phyloP scores from a whole-genome alignment of 2,797 vertebrate species.

The Crax fasciolata region DNA sequence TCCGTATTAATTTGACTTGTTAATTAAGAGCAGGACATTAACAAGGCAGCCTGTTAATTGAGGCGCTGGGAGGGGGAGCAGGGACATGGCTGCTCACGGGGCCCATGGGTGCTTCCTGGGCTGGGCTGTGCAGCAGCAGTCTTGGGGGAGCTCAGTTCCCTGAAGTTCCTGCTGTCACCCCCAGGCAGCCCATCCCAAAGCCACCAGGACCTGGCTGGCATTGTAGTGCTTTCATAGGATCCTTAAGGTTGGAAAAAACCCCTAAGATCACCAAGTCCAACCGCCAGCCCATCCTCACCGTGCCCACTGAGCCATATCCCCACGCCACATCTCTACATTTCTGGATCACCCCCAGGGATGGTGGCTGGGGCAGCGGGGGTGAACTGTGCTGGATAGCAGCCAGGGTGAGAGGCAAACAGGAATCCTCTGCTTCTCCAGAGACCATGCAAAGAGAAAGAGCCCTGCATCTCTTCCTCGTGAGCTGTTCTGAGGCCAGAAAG shows the following conservation, averaged over 20 bases:
- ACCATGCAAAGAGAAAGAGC: neutral
- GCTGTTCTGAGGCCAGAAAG: neutral
- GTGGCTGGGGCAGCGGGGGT: too few species aligned
- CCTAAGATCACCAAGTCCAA: too few species aligned
- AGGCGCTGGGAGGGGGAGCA: neutral
- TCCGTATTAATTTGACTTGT: constrained; percentile 58
- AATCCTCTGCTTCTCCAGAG: neutral
- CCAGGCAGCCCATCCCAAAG: neutral
- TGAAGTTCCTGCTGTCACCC: too few species aligned
- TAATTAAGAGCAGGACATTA: constrained; percentile 56
- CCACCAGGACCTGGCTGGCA: too few species aligned
- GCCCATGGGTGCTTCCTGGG: neutral
- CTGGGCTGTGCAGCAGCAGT: neutral
- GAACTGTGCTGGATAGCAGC: neutral
- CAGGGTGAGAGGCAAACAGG: neutral
- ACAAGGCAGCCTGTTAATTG: constrained; percentile 38
- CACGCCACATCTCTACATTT: too few species aligned
- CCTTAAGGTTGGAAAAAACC: too few species aligned
- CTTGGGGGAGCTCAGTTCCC: too few species aligned
- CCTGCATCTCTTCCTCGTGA: accelerated
- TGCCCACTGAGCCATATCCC: too few species aligned
- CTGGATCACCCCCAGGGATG: too few species aligned
- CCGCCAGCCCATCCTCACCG: too few species aligned
- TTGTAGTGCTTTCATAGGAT: too few species aligned
- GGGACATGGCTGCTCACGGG: accelerated